A percentile compares a stretch with the other conserved stretches of the same genome.
These are phyloP conservation scores for Drosophila nasuta DNA, from an alignment of 1,140 invertebrate species.

Conservation along the genomic window DNA sequence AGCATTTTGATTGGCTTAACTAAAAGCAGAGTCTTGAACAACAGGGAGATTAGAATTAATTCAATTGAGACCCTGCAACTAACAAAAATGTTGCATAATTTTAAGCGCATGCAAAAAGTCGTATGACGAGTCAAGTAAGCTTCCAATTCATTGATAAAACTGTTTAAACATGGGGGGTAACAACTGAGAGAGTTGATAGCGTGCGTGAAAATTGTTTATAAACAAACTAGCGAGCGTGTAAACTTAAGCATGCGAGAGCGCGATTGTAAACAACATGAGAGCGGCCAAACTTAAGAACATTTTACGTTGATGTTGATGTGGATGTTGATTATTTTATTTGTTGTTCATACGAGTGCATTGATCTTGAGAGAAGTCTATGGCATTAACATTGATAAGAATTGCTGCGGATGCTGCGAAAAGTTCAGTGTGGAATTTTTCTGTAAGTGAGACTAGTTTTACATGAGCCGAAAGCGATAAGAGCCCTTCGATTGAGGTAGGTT, in stretches of 20 bases:
- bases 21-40: no score
- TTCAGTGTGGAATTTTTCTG: slow-evolving; percentile 35
- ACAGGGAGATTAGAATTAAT: background rate
- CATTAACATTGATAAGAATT: slow-evolving; percentile 64
- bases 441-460: background rate
- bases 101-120: slow-evolving; percentile 21
- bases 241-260: slow-evolving; percentile 7
- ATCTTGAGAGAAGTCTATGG: slow-evolving; percentile 44
- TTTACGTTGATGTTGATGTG: background rate
- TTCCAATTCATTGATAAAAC: slow-evolving; percentile 51
- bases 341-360: slow-evolving; percentile 50
- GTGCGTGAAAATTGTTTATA: slow-evolving; percentile 52
- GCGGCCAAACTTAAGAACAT: background rate
- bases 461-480: slow-evolving; percentile 2
- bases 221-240: slow-evolving; percentile 37
- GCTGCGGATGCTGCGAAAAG: slow-evolving; percentile 2
- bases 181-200: background rate
- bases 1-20: no score
- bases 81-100: slow-evolving; percentile 29
- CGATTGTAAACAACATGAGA: background rate
- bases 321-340: background rate
- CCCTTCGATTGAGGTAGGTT: slow-evolving; percentile 43
- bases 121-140: background rate
- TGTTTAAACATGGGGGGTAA: background rate
- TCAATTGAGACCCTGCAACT: background rate